Conservation (phyloP, 2,113 vertebrate species). For the Periophthalmodon schlosseri region DNA sequence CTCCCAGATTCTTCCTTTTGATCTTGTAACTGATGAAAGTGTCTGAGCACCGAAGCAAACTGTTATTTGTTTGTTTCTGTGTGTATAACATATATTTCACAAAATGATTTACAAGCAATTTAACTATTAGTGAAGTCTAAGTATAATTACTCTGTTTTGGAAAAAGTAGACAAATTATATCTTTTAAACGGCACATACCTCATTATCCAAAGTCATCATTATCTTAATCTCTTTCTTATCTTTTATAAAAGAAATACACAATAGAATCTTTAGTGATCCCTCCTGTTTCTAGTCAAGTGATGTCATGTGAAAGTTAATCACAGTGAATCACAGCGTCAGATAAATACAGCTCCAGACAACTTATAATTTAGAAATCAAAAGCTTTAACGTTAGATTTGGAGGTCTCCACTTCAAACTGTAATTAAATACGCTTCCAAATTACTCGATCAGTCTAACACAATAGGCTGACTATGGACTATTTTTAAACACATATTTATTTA, state of each 20-base stretch:
- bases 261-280: neutral
- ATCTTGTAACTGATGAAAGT: no score
- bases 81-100: neutral
- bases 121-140: neutral
- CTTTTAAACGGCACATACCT: neutral
- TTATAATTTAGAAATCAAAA: neutral
- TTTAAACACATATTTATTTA: neutral
- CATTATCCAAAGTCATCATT: neutral
- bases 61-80: neutral
- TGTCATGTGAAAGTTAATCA: conserved; percentile 5
- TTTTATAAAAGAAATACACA: neutral
- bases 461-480: neutral
- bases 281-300: neutral
- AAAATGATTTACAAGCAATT: neutral
- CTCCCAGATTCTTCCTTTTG: no score
- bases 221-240: neutral
- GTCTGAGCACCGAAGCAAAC: no score
- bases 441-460: neutral
- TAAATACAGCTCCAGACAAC: conserved; percentile 1
- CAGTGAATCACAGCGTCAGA: neutral
- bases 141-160: neutral
- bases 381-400: neutral
- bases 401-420: neutral
- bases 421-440: neutral
- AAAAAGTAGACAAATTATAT: neutral